Evolutionary conservation across 2,888 invertebrate species (phyloP), one percentile per base, ranked within the genome.

Genomic region (Hecatera dysodea): DNA sequence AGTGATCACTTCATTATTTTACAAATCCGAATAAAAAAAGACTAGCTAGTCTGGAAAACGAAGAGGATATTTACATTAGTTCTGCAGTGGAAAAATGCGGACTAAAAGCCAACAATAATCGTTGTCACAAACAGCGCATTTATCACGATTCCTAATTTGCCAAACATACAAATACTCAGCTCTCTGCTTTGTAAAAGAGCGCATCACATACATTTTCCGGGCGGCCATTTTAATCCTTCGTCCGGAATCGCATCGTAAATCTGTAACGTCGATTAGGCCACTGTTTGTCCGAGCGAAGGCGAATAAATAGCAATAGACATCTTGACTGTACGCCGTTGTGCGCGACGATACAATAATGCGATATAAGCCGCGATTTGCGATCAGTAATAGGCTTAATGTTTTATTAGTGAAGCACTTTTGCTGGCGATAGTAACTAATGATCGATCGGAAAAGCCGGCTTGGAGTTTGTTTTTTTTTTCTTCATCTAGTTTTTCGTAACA

Each of bases 251-350:
- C 72, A 81, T 90, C 90, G 88, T 92, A 91, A 92, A 92, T 92
- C 90, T 90, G 84, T 85, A 86, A 89, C 83, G 87, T 89, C 90
- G 90, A 92, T 92, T 90, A 91, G 87, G 86, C 86, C 85, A 89
- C 84, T 87, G 88, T 88, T 90, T 89, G 88, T 87, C 79, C 81
- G 82, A 71, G 57, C 69, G 78, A 80, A 88, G 87, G 86, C 85
- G 88, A 91, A 83, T 92, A 91, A 92, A 92, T 92, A 89, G 91
- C 90, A 88, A 91, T 90, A 88, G 90, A 90, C 86, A 89, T 80
- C 72, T 83, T 78, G 61, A 78, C 82, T 80, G 62, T 77, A 48
- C 71, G 27, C 12, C 50, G 44, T 6, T 77, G 61, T 65, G 50
- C 79, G 75, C 67, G 67, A 67, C 71, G 57, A 72, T 74, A 72